These are phyloP conservation scores for Spea multiplicata DNA, from an alignment of 2,113 vertebrate species.

Conservation along the genomic window DNA sequence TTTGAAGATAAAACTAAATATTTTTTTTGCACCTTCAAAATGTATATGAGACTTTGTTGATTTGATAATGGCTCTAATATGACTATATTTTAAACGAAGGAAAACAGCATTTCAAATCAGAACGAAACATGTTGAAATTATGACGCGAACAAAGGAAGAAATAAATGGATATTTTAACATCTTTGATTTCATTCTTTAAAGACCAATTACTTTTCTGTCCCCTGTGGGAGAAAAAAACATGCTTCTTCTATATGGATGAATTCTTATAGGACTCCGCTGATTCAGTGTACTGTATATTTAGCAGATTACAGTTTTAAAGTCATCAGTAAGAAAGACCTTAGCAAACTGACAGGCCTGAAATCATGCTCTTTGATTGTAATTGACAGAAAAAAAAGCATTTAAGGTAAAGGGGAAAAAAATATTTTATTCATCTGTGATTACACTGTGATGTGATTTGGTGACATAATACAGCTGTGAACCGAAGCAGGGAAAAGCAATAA, in stretches of 20 bases:
- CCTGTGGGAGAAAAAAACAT: constrained; percentile 63
- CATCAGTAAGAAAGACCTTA: constrained; percentile 72
- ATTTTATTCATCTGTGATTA: constrained; percentile 86
- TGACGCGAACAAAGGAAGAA: constrained; percentile 54
- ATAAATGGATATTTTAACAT: constrained; percentile 64
- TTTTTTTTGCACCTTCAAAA: constrained; percentile 59
- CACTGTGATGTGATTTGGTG: constrained; percentile 82
- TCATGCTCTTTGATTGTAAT: constrained; percentile 91
- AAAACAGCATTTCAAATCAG: constrained; percentile 43
- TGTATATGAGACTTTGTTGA: constrained; percentile 50
- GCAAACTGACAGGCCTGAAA: constrained; percentile 74
- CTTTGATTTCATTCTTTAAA: constrained; percentile 77
- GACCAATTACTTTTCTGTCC: constrained; percentile 75
- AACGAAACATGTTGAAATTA: constrained; percentile 52
- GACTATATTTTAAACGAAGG: constrained; percentile 52
- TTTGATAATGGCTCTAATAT: constrained; percentile 61
- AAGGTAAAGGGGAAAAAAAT: constrained; percentile 74
- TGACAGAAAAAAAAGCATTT: constrained; percentile 83
- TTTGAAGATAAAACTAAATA: constrained; percentile 44
- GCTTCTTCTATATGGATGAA: constrained; percentile 75
- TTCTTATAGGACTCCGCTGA: constrained; percentile 75
- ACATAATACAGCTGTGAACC: constrained; percentile 83
- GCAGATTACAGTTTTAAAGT: constrained; percentile 77
- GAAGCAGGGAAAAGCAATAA: constrained; percentile 73
- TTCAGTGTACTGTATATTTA: constrained; percentile 80